phyloP scores from a whole-genome alignment of 2,888 invertebrate genomes.

The Esperia sulphurella region DNA sequence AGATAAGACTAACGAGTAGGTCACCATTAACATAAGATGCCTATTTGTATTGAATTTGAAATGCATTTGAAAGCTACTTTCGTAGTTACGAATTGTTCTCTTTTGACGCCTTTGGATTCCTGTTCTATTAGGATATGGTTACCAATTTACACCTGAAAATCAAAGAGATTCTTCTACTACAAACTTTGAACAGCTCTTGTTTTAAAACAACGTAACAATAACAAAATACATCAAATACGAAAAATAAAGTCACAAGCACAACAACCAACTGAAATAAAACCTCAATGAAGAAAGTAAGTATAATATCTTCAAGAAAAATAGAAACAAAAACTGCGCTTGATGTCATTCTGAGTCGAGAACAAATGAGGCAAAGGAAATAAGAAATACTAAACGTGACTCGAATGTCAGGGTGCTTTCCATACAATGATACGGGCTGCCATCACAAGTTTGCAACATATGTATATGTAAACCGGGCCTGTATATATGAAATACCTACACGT shows the following conservation, averaged over 20 bases:
- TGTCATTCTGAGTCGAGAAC: constrained; percentile 64
- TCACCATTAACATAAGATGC: too few species aligned
- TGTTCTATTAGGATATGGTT: too few species aligned
- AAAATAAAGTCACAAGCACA: neutral
- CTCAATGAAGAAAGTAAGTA: neutral
- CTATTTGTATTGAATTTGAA: too few species aligned
- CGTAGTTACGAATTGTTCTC: too few species aligned
- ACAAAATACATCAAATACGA: too few species aligned
- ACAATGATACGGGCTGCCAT: constrained; percentile 42
- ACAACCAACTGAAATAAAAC: constrained; percentile 16
- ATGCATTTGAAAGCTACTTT: too few species aligned
- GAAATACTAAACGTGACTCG: constrained; percentile 76
- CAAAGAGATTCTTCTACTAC: too few species aligned
- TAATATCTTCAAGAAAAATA: constrained; percentile 16
- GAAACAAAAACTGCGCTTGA: constrained; percentile 47
- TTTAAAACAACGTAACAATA: too few species aligned
- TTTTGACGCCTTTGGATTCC: too few species aligned
- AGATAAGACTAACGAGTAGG: too few species aligned
- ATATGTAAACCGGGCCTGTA: constrained; percentile 53
- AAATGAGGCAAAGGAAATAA: constrained; percentile 76
- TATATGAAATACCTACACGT: constrained; percentile 55
- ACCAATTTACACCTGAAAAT: too few species aligned
- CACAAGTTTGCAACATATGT: constrained; percentile 15
- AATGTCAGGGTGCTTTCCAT: constrained; percentile 62
- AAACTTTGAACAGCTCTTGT: too few species aligned